Evolutionary conservation across 2,113 vertebrate genomes (phyloP).

Genomic region (Sprattus sprattus): DNA sequence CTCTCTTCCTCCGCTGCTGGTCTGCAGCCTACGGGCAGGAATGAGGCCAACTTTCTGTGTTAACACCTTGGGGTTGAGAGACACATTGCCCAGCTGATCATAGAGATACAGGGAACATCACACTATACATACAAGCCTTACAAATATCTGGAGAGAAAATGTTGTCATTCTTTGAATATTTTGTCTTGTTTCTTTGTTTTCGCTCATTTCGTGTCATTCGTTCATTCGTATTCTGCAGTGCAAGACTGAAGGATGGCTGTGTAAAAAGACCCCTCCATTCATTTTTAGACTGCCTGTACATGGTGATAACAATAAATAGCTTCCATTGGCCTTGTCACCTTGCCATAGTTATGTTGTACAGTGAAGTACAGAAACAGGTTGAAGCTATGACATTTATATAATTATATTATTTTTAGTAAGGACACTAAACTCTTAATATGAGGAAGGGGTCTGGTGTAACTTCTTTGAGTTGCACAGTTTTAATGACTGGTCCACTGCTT

Average conservation of each 20-base stretch:
- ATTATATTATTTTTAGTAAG: not conserved
- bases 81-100: not conserved
- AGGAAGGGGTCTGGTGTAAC: not conserved
- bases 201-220: not conserved
- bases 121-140: not conserved
- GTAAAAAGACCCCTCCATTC: conserved; percentile 50
- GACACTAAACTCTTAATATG: not conserved
- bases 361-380: conserved; percentile 16
- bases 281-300: conserved; percentile 53
- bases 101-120: not conserved
- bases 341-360: conserved; percentile 26
- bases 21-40: not conserved
- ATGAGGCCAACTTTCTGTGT: not conserved
- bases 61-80: not conserved
- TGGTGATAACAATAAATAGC: conserved; percentile 48
- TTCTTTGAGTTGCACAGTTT: not conserved
- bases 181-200: not conserved
- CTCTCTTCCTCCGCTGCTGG: not conserved
- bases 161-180: not conserved
- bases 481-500: not conserved
- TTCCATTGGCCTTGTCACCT: conserved; percentile 36
- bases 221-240: not conserved
- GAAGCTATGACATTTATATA: not conserved
- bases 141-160: not conserved
- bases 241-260: not conserved